Percentiles rank a stretch among this genome's conserved stretches.
Conservation (phyloP, 2,113 vertebrate species). For the Gambusia holbrooki region DNA sequence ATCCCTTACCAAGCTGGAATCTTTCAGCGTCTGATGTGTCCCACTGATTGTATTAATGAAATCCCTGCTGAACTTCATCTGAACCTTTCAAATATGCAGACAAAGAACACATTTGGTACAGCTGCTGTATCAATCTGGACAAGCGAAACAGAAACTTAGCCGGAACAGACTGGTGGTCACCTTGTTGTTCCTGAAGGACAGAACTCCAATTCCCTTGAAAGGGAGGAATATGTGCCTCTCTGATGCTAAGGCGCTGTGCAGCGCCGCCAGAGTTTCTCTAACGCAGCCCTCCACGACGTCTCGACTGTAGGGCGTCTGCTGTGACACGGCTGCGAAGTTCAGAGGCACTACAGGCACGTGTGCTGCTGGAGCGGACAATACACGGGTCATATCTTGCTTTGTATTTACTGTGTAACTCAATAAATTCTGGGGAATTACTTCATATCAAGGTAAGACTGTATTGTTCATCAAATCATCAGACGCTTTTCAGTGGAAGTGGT, state of each 20-base stretch:
- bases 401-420: too few species aligned
- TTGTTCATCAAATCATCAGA: too few species aligned
- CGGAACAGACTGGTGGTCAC: conserved; percentile 39
- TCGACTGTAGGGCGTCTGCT: conserved; percentile 71
- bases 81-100: conserved; percentile 46
- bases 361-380: conserved; percentile 62
- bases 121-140: not conserved
- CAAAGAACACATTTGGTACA: not conserved
- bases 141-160: not conserved
- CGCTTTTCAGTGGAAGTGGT: too few species aligned
- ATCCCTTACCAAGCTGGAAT: conserved; percentile 76
- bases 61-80: conserved; percentile 82
- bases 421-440: too few species aligned
- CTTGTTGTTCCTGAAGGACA: conserved; percentile 77
- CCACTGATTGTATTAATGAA: conserved; percentile 80
- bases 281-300: conserved; percentile 79
- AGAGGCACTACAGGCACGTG: conserved; percentile 83
- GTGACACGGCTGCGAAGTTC: conserved; percentile 79
- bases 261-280: conserved; percentile 77
- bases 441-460: too few species aligned
- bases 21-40: conserved; percentile 66
- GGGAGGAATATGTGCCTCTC: conserved; percentile 72
- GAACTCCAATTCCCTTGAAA: conserved; percentile 80
- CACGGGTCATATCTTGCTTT: not conserved
- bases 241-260: conserved; percentile 74